These are phyloP conservation scores for Synchiropus splendidus DNA, from an alignment of 2,113 vertebrate genomes.

Conservation along the genomic window DNA sequence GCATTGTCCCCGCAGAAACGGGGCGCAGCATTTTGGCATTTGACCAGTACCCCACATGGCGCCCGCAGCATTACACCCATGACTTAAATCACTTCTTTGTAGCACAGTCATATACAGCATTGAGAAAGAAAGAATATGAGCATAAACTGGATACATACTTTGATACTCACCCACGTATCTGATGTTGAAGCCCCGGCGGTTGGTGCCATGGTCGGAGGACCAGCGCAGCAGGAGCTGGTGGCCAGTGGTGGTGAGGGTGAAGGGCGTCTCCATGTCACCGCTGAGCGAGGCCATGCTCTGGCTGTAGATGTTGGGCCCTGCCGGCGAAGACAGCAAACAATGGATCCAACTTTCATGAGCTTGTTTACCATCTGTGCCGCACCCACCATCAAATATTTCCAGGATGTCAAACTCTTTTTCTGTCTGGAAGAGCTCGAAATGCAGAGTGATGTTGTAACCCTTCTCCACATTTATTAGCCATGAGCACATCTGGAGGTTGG, in stretches of 20 bases:
- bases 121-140: constrained; percentile 50
- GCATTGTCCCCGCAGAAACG: constrained; percentile 2
- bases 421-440: constrained; percentile 95
- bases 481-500: constrained; percentile 94
- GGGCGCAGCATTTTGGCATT: too few relatives aligned
- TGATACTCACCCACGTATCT: constrained; percentile 91
- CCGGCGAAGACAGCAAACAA: background rate
- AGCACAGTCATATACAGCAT: constrained; percentile 12
- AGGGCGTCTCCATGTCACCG: constrained; percentile 83
- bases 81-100: constrained; percentile 27
- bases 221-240: constrained; percentile 92
- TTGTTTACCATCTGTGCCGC: background rate
- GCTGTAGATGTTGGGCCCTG: constrained; percentile 92
- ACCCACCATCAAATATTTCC: constrained; percentile 92
- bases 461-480: constrained; percentile 97
- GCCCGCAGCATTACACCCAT: constrained; percentile 12
- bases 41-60: too few relatives aligned
- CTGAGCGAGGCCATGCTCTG: constrained; percentile 86
- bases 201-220: constrained; percentile 95
- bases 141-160: constrained; percentile 73
- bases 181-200: constrained; percentile 90
- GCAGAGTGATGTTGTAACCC: constrained; percentile 93
- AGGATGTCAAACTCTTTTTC: constrained; percentile 98
- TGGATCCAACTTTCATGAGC: background rate
- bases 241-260: constrained; percentile 83